Base-by-base conservation (phyloP, 2,888 invertebrate genomes). In the Harpalus rubripes region DNA sequence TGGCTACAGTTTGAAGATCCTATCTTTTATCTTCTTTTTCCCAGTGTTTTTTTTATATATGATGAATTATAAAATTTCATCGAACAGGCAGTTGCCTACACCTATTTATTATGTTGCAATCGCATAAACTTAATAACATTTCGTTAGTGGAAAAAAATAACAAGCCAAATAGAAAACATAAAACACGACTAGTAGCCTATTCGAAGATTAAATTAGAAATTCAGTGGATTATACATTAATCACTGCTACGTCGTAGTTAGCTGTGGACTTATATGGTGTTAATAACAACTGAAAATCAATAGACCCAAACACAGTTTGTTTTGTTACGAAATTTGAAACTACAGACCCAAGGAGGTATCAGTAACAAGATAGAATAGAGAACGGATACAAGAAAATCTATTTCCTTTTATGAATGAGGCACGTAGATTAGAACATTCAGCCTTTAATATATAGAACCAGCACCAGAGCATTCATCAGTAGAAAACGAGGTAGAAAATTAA, bases 191-290 rank as follows among this genome's bases (percentile, higher is more conserved):
- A 39, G 32, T 74, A 74, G 68, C 15, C 68, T 32, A 68, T 68
- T 68, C 68, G 12, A 68, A 44, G 72, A 74, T 74, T 74, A 44
- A 74, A 74, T 74, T 74, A 74, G 72, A 74, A 74, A 74, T 72
- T 74, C 72, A 44, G 41, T 74, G 72, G 18, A 74, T 74, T 74
- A 44, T 44, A 74, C 72, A 74, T 74, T 74, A 74, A 74, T 74
- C 72, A 74, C 44, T 41, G 44, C 44, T 74, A 74, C 72, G 72
- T 74, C 72, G 18, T 52, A 44, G 18, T 26, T 74, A 44, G 44
- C 72, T 10, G 3, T 74, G 44, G 1, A 74, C 72, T 18, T 74
- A 74, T 74, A 74, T 74, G 72, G 72, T 44, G 72, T 74, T 74
- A 74, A 74, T 74, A 74, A 74, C 72, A 74, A 74, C 41, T 15